Percentiles rank a stretch among this genome's conserved stretches.
Conservation (phyloP, 2,888 invertebrate species). For the Molorchus minor region DNA sequence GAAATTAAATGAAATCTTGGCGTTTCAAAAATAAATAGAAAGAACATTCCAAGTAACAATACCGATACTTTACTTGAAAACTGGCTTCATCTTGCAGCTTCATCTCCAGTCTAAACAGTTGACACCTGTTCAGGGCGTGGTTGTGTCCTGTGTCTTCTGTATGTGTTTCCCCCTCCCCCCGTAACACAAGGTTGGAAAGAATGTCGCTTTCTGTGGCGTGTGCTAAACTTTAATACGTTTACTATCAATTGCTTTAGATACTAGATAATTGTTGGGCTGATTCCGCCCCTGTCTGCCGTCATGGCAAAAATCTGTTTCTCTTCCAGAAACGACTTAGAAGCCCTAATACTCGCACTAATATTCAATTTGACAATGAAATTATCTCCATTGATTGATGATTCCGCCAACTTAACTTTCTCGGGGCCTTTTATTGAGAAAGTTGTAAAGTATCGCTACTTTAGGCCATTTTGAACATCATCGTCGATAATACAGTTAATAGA, state of each 20-base stretch:
- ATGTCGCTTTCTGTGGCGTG: too few species aligned
- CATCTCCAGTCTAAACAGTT: too few species aligned
- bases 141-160: too few species aligned
- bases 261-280: constrained; percentile 2
- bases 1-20: too few species aligned
- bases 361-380: constrained; percentile 58
- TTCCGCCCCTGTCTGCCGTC: constrained; percentile 42
- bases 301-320: constrained; percentile 53
- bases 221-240: too few species aligned
- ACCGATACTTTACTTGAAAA: background rate
- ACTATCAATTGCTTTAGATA: background rate
- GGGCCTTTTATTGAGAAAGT: constrained; percentile 51
- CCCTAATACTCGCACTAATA: constrained; percentile 52
- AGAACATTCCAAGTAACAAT: background rate
- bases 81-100: too few species aligned
- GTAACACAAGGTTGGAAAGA: too few species aligned
- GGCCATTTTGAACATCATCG: constrained; percentile 37
- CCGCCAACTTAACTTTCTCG: constrained; percentile 48
- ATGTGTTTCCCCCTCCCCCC: too few species aligned
- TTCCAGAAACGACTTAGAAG: constrained; percentile 51
- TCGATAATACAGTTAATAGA: constrained; percentile 57
- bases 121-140: too few species aligned
- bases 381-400: constrained; percentile 58
- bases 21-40: too few species aligned
- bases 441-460: constrained; percentile 41